Evolutionary conservation across 2,113 vertebrate genomes (phyloP).

Genomic region (Anolis sagrei): DNA sequence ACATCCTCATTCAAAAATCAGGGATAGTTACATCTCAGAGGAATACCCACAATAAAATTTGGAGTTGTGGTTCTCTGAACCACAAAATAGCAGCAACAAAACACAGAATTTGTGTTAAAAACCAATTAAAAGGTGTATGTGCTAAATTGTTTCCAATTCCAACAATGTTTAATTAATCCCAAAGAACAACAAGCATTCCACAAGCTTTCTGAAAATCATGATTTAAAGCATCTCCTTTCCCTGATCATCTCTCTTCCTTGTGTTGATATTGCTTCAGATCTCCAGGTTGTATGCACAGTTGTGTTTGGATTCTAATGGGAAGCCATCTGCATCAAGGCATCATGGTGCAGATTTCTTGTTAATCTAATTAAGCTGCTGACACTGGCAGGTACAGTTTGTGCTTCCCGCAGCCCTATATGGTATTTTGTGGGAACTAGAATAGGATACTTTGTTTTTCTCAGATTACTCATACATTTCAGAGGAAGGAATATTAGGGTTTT

Average conservation of each 20-base stretch:
- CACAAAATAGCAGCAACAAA: background rate
- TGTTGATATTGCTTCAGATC: background rate
- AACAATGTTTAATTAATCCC: background rate
- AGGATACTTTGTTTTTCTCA: background rate
- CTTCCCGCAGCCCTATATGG: fast-evolving
- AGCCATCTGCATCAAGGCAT: conserved; percentile 55
- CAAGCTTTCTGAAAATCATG: conserved; percentile 43
- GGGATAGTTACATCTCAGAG: background rate
- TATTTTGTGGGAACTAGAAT: background rate
- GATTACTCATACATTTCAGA: background rate
- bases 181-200: conserved; percentile 27
- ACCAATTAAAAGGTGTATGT: fast-evolving
- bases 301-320: conserved; percentile 32
- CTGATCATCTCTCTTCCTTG: background rate
- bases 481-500: background rate
- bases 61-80: background rate
- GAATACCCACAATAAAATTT: background rate
- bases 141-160: background rate
- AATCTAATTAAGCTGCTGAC: conserved; percentile 25
- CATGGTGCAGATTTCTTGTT: background rate
- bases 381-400: background rate
- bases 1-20: background rate
- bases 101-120: background rate
- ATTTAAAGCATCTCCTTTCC: conserved; percentile 50
- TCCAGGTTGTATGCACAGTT: background rate